Percentiles rank a stretch among this genome's conserved stretches.
Conservation (phyloP, 2,113 vertebrate species). For the Phalacrocorax pelagicus region DNA sequence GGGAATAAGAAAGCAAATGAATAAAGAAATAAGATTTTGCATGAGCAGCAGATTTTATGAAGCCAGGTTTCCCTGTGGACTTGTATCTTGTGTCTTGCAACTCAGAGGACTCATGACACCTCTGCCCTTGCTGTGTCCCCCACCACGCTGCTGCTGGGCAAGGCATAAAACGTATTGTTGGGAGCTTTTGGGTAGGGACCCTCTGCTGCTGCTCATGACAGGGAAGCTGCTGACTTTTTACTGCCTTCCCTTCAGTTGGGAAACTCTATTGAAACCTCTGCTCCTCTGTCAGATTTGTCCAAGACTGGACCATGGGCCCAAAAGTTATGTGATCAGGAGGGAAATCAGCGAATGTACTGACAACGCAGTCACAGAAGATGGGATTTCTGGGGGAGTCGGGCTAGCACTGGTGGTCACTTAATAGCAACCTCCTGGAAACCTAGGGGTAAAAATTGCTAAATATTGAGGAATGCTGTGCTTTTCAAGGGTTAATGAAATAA, state of each 20-base stretch:
- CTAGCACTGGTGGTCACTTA: not conserved
- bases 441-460: not conserved
- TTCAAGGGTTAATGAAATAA: not conserved
- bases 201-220: not conserved
- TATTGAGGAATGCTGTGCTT: not conserved
- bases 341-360: not conserved
- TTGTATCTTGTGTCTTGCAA: not conserved
- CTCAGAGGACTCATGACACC: not conserved
- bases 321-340: not conserved
- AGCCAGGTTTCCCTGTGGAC: not conserved
- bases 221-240: not conserved
- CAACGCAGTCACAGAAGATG: no score
- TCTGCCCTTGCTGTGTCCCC: not conserved
- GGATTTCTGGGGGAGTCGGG: not conserved
- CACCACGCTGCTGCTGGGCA: not conserved
- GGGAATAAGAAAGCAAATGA: not conserved
- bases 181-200: not conserved
- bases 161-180: not conserved
- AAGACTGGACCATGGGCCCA: not conserved
- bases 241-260: not conserved
- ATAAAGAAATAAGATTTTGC: not conserved
- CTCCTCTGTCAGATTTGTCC: not conserved
- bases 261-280: not conserved
- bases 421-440: not conserved
- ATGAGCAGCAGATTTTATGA: not conserved